Evolutionary conservation across 2,113 vertebrate genomes (phyloP).

Genomic region (Felis chaus): DNA sequence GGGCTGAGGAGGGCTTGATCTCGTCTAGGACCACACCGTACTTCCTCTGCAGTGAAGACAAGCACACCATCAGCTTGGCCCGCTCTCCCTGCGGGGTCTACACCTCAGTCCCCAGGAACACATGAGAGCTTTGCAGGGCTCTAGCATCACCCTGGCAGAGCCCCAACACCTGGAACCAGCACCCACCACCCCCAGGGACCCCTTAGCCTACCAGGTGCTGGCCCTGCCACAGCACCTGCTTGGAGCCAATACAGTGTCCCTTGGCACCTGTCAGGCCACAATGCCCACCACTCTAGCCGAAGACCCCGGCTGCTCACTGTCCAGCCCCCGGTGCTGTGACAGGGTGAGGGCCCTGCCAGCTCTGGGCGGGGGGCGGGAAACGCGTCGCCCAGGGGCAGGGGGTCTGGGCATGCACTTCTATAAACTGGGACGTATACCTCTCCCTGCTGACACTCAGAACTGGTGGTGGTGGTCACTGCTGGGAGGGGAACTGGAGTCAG

Average conservation of each 20-base stretch:
- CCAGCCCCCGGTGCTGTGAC: not conserved
- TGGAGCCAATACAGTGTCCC: rapidly evolving
- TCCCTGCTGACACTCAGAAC: not conserved
- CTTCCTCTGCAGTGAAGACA: constrained; percentile 86
- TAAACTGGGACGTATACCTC: too few relatives aligned
- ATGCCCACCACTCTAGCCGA: not conserved
- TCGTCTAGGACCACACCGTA: constrained; percentile 96
- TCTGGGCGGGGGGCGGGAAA: not conserved
- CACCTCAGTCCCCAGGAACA: not conserved
- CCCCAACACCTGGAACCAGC: not conserved
- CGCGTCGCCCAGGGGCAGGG: too few relatives aligned
- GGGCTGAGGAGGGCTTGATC: constrained; percentile 87
- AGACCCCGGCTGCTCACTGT: too few relatives aligned
- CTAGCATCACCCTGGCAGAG: not conserved
- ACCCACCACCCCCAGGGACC: too few relatives aligned
- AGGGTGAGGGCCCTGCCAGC: not conserved
- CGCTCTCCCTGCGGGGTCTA: not conserved
- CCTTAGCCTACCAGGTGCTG: not conserved
- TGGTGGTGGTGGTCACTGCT: not conserved
- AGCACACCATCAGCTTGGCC: rapidly evolving
- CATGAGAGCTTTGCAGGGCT: not conserved
- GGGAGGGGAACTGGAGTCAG: too few relatives aligned
- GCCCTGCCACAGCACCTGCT: not conserved
- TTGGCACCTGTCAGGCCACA: rapidly evolving
- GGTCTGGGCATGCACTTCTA: not conserved